Conservation (phyloP, 2,113 vertebrate species). For the Gadus chalcogrammus region DNA sequence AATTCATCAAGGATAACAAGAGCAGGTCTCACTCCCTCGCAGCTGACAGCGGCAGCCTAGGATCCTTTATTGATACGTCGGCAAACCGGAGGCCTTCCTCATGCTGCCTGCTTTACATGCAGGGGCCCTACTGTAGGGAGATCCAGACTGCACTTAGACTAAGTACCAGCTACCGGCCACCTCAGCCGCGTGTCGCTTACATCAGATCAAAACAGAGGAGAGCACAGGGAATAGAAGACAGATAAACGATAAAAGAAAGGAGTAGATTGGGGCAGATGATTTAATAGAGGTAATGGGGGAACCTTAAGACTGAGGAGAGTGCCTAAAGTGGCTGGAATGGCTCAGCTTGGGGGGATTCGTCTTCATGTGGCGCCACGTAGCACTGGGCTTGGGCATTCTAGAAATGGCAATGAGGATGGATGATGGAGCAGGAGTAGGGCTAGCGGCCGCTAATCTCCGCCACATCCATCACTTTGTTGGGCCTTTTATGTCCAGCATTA, state of each 20-base stretch:
- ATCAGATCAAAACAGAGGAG: slow-evolving; percentile 16
- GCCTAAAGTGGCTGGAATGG: background rate
- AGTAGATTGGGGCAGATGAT: background rate
- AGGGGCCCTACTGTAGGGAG: slow-evolving; percentile 17
- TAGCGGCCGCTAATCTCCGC: background rate
- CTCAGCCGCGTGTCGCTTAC: slow-evolving; percentile 11
- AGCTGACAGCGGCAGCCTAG: too few species aligned
- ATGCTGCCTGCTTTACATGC: slow-evolving; percentile 19
- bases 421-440: background rate
- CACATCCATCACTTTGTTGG: background rate
- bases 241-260: background rate
- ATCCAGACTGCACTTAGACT: slow-evolving; percentile 33
- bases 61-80: too few species aligned
- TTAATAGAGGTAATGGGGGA: slow-evolving; percentile 6
- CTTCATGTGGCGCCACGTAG: background rate
- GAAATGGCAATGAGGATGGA: background rate
- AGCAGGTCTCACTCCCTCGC: too few species aligned
- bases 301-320: background rate
- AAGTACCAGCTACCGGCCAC: slow-evolving; percentile 34
- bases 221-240: background rate
- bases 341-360: background rate
- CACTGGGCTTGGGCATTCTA: background rate
- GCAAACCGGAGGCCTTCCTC: too few species aligned
- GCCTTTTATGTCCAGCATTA: background rate
- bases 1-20: too few species aligned